These are phyloP conservation scores for Squalus acanthias DNA, from an alignment of 2,797 vertebrate genomes.

Conservation along the genomic window DNA sequence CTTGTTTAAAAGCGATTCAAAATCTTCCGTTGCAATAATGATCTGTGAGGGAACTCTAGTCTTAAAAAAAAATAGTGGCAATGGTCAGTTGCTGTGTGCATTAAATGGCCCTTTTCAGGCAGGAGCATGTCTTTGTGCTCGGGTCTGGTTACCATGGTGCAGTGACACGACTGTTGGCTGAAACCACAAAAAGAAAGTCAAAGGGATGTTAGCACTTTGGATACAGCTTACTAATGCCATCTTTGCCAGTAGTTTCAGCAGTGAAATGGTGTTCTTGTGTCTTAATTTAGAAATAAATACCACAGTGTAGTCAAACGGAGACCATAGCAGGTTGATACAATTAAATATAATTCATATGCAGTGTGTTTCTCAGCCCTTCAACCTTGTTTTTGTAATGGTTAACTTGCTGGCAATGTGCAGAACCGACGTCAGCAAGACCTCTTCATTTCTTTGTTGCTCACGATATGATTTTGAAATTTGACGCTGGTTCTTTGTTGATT, in stretches of 20 bases:
- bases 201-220: slow-evolving; percentile 44
- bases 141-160: slow-evolving; percentile 55
- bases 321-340: slow-evolving; percentile 42
- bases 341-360: slow-evolving; percentile 16
- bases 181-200: slow-evolving; percentile 44
- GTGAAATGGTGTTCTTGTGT: slow-evolving; percentile 40
- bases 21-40: not conserved
- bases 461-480: not conserved
- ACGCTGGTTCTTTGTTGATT: not conserved
- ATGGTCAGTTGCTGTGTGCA: slow-evolving; percentile 43
- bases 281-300: slow-evolving; percentile 46
- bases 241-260: slow-evolving; percentile 43
- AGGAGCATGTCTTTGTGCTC: slow-evolving; percentile 51
- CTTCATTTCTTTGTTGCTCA: not conserved
- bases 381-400: not conserved
- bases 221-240: slow-evolving; percentile 40
- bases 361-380: not conserved
- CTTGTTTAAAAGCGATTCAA: slow-evolving; percentile 38
- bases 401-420: not conserved
- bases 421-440: not conserved
- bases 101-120: slow-evolving; percentile 47
- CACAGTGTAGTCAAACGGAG: slow-evolving; percentile 59
- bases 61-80: slow-evolving; percentile 38
- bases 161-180: slow-evolving; percentile 45
- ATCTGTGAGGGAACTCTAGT: slow-evolving; percentile 39